Conservation (phyloP, 2,113 vertebrate species). For the Rallus limicola region DNA sequence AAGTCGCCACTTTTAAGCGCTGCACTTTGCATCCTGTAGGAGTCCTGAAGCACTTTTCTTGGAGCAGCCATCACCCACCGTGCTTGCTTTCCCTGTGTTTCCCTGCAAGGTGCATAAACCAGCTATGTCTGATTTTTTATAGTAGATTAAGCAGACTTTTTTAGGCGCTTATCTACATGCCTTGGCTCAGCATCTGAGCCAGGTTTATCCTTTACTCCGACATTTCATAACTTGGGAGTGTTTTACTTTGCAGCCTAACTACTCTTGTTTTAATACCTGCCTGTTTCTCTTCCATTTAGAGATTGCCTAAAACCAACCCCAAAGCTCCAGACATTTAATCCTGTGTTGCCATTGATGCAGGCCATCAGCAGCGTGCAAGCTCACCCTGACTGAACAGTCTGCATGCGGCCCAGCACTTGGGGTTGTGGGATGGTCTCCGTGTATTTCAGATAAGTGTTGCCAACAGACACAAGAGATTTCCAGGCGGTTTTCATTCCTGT, state of each 20-base stretch:
- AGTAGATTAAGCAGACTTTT: neutral
- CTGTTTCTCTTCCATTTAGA: neutral
- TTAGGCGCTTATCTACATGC: neutral
- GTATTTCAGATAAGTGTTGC: neutral
- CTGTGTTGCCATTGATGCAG: accelerated
- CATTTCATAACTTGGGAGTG: neutral
- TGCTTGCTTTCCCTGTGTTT: accelerated
- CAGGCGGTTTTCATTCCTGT: neutral
- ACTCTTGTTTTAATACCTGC: neutral
- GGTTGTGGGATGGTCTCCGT: accelerated
- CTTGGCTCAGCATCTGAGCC: neutral
- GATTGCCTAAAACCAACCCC: neutral
- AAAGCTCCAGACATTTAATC: neutral
- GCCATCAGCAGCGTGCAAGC: neutral
- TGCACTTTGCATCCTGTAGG: neutral
- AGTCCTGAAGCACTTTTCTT: neutral
- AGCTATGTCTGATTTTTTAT: neutral
- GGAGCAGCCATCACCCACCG: neutral
- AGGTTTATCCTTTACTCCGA: neutral
- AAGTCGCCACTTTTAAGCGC: neutral
- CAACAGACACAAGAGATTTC: neutral
- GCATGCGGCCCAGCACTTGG: neutral
- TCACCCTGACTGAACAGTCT: neutral
- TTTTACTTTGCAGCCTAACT: neutral
- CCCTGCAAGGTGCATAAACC: neutral